Evolutionary conservation across 2,797 vertebrate species (phyloP).

Genomic region (Pempheris klunzingeri): DNA sequence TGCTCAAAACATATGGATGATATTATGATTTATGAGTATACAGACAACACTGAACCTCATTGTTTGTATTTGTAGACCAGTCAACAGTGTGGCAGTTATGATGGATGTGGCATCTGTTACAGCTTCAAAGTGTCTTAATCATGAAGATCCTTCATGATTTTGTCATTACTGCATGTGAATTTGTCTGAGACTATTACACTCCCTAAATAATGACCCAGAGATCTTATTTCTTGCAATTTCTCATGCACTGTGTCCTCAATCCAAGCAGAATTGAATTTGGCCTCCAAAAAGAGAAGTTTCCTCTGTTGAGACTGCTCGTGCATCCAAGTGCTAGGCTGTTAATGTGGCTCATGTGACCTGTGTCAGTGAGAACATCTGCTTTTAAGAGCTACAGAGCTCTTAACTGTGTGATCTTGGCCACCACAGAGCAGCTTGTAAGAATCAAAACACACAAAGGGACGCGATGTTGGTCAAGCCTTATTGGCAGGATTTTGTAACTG

Average conservation of each 20-base stretch:
- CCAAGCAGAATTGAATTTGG: constrained; percentile 23
- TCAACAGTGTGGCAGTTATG: neutral
- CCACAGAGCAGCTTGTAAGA: constrained; percentile 33
- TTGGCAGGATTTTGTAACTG: constrained; percentile 36
- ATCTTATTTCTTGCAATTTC: constrained; percentile 12
- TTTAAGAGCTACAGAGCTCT: constrained; percentile 36
- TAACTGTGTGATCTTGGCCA: constrained; percentile 48
- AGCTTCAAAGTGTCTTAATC: neutral
- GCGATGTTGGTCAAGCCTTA: constrained; percentile 14
- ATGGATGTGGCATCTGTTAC: neutral
- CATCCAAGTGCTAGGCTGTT: constrained; percentile 17
- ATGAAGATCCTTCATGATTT: neutral
- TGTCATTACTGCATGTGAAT: neutral
- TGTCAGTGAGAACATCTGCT: constrained; percentile 63
- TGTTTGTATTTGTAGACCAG: neutral
- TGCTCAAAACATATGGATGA: neutral
- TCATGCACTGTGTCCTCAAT: constrained; percentile 36
- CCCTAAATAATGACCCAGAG: neutral
- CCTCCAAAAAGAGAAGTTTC: neutral
- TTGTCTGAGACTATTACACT: neutral
- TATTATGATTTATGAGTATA: constrained; percentile 24
- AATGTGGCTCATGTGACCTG: constrained; percentile 41
- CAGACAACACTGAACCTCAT: neutral
- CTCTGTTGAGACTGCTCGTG: constrained; percentile 6
- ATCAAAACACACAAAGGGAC: constrained; percentile 17